These are phyloP conservation scores for Diachrysia chrysitis DNA, from an alignment of 2,888 invertebrate genomes.

Conservation along the genomic window DNA sequence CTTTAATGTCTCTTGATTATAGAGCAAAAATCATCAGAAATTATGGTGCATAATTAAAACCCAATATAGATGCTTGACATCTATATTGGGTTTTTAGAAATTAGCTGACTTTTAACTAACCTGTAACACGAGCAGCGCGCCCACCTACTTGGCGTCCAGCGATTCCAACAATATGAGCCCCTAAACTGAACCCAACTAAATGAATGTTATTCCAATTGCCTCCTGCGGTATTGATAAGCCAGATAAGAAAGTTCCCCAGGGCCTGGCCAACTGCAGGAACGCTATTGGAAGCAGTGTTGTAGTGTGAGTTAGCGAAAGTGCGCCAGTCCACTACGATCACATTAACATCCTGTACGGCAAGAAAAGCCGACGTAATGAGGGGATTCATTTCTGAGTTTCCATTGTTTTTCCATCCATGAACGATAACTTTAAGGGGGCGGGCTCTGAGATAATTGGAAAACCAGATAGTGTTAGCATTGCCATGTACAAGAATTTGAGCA, in stretches of 20 bases:
- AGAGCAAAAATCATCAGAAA: too few species aligned
- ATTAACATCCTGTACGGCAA: conserved; percentile 69
- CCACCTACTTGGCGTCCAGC: conserved; percentile 71
- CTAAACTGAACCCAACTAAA: conserved; percentile 81
- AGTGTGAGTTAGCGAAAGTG: conserved; percentile 62
- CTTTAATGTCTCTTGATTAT: too few species aligned
- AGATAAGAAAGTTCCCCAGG: conserved; percentile 75
- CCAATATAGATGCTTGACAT: too few species aligned
- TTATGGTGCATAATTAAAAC: too few species aligned
- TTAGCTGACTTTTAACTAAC: too few species aligned
- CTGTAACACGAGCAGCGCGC: conserved; percentile 72
- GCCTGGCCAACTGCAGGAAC: conserved; percentile 72
- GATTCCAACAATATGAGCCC: conserved; percentile 79
- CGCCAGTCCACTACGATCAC: conserved; percentile 80
- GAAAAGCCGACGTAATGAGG: conserved; percentile 70
- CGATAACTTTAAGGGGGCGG: conserved; percentile 70
- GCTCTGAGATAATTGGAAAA: conserved; percentile 68
- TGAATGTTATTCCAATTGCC: conserved; percentile 79
- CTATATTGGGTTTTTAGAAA: too few species aligned
- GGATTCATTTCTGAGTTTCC: conserved; percentile 71
- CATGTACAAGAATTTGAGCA: conserved; percentile 66
- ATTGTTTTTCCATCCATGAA: conserved; percentile 79
- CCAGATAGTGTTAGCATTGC: conserved; percentile 66
- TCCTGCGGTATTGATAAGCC: conserved; percentile 74
- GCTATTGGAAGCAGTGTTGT: conserved; percentile 64